Base-by-base conservation (phyloP, 1,140 invertebrate species). In the Lanistes nyassanus region DNA sequence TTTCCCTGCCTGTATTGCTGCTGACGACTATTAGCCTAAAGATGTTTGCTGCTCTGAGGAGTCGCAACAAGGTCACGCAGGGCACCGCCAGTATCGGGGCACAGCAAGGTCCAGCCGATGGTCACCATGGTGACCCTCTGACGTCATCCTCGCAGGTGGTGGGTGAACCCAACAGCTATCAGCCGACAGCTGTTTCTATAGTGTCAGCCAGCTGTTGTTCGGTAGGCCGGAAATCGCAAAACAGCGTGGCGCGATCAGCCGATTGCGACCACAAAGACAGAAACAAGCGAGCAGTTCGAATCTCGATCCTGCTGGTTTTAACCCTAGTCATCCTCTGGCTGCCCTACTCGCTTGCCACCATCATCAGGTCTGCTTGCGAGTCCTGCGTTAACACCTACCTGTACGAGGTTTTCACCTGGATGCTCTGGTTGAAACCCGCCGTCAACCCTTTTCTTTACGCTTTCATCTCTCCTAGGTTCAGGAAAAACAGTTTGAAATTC, bases 361-460 rank as follows among this genome's bases (percentile, higher is more conserved):
- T 84, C 16, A 74, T 84, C 0, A 78, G 80, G 26, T 77, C 83
- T 0, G 76, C 80, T 26, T 83, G 81, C 69, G 77, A 77, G 6
- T n/a, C 29, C 19, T 80, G 79, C 76, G 74, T 81, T 29, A 75
- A 78, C 68, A 53, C 56, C 9, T 51, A 79, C 70, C 31, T 80
- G 3, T 86, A 86, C 42, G 84, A 87, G 74, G 55, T 78, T 21
- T 60, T 83, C 5, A 83, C 75, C 26, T 86, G 84, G 85, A 55
- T 87, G 36, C 68, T 85, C 13, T 86, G 82, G 83, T 67, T 78
- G 42, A 87, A 87, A 58, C 81, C 84, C 11, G 76, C 81, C 11
- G 36, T 85, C 16, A 87, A 87, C 73, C 86, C 86, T 2, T 83
- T 87, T 70, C 68, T 87, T 34, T 87, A 87, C 70, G 83, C 84